phyloP scores from a whole-genome alignment of 2,113 vertebrate species.

The Lanius collurio region DNA sequence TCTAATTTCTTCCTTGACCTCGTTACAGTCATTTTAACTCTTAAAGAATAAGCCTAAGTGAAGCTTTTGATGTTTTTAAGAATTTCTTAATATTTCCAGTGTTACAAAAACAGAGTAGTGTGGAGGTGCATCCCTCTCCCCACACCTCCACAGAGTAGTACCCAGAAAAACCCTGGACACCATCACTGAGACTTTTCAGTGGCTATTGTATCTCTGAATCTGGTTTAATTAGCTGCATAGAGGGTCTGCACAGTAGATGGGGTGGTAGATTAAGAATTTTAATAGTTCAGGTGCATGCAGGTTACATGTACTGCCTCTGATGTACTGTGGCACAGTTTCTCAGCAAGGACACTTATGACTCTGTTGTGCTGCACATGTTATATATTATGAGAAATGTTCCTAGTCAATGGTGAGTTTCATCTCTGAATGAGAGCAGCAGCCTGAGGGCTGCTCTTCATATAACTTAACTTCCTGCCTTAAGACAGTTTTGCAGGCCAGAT shows the following conservation, averaged over 20 bases:
- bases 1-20: background rate
- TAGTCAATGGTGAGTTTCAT: background rate
- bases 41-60: background rate
- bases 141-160: background rate
- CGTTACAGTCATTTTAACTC: background rate
- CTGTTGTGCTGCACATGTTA: background rate
- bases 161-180: background rate
- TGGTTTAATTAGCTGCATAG: background rate
- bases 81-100: background rate
- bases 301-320: background rate
- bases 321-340: background rate
- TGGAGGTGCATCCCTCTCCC: no score
- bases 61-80: background rate
- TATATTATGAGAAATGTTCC: background rate
- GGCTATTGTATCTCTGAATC: background rate
- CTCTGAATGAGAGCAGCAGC: background rate
- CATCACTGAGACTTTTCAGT: background rate
- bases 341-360: background rate
- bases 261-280: background rate
- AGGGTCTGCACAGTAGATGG: background rate
- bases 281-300: fast-evolving
- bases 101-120: background rate
- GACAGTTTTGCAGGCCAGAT: background rate
- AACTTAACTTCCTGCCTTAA: background rate
- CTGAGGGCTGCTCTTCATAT: background rate